Evolutionary conservation across 2,113 vertebrate genomes (phyloP).

Genomic region (Channa maculata): DNA sequence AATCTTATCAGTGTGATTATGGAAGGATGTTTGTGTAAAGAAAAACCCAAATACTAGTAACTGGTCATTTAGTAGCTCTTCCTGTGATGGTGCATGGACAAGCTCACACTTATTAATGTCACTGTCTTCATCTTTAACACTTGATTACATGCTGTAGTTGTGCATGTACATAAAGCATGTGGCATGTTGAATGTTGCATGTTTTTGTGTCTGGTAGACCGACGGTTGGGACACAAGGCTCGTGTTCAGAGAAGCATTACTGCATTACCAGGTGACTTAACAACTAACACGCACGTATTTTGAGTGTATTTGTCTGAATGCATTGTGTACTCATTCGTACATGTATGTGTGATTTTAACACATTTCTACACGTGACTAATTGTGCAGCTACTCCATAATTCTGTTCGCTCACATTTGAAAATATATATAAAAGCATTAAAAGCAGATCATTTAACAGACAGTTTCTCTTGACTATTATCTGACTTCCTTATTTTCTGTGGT

Average conservation of each 20-base stretch:
- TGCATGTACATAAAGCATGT: conserved; percentile 56
- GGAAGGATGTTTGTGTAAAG: too few relatives aligned
- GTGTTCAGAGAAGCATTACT: fast-evolving
- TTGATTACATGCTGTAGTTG: neutral
- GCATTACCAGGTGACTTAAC: conserved; percentile 14
- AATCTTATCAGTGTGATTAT: too few relatives aligned
- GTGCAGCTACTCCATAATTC: too few relatives aligned
- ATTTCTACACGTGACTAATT: too few relatives aligned
- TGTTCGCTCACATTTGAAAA: too few relatives aligned
- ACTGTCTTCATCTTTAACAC: neutral
- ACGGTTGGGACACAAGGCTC: conserved; percentile 22
- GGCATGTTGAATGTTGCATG: conserved; percentile 58
- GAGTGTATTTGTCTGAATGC: neutral
- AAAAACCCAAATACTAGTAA: too few relatives aligned
- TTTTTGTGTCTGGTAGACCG: conserved; percentile 61
- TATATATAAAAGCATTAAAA: too few relatives aligned
- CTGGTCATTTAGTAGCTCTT: too few relatives aligned
- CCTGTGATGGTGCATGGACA: too few relatives aligned
- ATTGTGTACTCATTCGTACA: neutral
- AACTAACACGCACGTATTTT: neutral
- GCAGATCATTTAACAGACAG: too few relatives aligned
- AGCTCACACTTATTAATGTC: neutral
- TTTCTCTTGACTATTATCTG: neutral
- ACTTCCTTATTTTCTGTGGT: neutral
- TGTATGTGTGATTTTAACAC: neutral